Evolutionary conservation across 2,888 invertebrate species (phyloP).

Genomic region (Agriopis aurantiaria): DNA sequence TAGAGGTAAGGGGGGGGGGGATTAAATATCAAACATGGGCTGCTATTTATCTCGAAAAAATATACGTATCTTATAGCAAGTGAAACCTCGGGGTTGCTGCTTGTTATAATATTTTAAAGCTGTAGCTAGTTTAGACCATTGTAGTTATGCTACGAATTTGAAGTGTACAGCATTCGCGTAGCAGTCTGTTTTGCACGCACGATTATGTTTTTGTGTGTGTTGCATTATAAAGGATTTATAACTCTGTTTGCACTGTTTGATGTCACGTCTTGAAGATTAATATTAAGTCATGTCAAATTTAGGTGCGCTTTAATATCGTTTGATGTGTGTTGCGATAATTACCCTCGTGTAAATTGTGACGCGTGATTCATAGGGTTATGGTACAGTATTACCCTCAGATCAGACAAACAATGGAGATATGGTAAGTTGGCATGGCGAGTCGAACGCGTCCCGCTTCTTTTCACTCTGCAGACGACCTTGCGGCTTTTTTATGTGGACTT

Average conservation of each 20-base stretch:
- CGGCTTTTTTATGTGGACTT: too few relatives aligned
- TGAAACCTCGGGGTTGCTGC: too few relatives aligned
- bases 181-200: neutral
- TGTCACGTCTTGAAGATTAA: conserved; percentile 67
- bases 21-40: too few relatives aligned
- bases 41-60: too few relatives aligned
- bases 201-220: neutral
- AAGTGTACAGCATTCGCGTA: neutral
- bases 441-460: too few relatives aligned
- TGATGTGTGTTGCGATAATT: conserved; percentile 59
- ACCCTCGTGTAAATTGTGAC: conserved; percentile 48
- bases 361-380: conserved; percentile 36
- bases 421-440: too few relatives aligned
- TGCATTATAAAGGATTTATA: neutral
- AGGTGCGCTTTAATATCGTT: conserved; percentile 65
- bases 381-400: too few relatives aligned
- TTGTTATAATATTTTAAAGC: neutral
- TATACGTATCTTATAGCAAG: too few relatives aligned
- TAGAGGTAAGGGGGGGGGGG: too few relatives aligned
- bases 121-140: neutral
- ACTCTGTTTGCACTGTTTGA: conserved; percentile 19
- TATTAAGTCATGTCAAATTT: conserved; percentile 75
- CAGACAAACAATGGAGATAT: too few relatives aligned
- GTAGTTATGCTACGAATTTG: neutral
- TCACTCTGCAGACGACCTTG: too few relatives aligned